These are phyloP conservation scores for Phthorimaea operculella DNA, from an alignment of 1,140 invertebrate species.

Conservation along the genomic window DNA sequence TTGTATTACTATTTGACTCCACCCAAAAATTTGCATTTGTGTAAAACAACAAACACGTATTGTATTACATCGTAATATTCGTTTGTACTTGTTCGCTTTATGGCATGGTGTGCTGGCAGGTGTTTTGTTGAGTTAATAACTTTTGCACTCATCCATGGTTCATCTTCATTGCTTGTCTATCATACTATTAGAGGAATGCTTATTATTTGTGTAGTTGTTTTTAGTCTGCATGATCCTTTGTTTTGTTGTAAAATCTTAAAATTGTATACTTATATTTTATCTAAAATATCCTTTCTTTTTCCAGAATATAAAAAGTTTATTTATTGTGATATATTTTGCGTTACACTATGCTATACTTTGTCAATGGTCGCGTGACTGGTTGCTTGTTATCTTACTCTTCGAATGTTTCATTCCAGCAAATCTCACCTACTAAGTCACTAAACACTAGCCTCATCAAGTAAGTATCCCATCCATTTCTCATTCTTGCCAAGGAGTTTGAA, in stretches of 20 bases:
- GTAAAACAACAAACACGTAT: too few species aligned
- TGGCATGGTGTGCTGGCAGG: too few species aligned
- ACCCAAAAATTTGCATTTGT: too few species aligned
- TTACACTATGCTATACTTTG: constrained; percentile 1
- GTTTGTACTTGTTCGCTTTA: too few species aligned
- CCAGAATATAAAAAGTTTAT: constrained; percentile 6
- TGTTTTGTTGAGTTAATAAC: too few species aligned
- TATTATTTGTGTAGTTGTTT: too few species aligned
- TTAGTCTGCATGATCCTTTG: too few species aligned
- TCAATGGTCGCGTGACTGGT: constrained; percentile 24
- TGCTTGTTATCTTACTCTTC: constrained; percentile 52
- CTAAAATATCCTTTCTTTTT: neutral
- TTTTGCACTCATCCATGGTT: too few species aligned
- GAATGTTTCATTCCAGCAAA: constrained; percentile 64
- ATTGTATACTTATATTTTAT: neutral
- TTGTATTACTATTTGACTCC: too few species aligned
- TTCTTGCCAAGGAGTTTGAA: neutral
- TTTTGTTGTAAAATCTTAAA: neutral
- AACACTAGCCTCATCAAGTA: constrained; percentile 59
- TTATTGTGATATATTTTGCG: neutral
- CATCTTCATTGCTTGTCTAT: too few species aligned
- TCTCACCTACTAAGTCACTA: constrained; percentile 66
- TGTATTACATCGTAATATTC: too few species aligned
- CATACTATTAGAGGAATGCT: too few species aligned
- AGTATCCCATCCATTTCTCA: constrained; percentile 33